A percentile compares a stretch with the other conserved stretches of the same genome.
Conservation (phyloP, 2,888 invertebrate genomes). For the Argyra leucocephala region DNA sequence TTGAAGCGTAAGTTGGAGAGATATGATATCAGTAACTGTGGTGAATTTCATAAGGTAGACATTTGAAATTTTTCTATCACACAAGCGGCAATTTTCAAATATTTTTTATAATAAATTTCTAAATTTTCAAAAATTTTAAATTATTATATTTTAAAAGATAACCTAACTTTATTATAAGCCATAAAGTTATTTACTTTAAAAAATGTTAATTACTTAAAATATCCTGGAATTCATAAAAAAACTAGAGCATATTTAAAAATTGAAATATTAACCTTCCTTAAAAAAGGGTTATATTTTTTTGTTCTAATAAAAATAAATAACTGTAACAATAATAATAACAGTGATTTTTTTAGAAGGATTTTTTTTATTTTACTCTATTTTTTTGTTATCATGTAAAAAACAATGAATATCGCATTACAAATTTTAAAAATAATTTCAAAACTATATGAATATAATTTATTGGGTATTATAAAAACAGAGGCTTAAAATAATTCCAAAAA, state of each 20-base stretch:
- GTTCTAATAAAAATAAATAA: background rate
- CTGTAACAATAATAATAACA: background rate
- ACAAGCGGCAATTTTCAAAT: no score
- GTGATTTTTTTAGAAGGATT: no score
- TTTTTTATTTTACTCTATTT: background rate
- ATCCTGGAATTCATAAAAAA: background rate
- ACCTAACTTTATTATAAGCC: no score
- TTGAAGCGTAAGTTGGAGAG: no score
- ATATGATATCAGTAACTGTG: no score
- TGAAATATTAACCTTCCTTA: background rate
- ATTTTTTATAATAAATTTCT: no score
- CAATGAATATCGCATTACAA: background rate
- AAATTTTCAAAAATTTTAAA: no score
- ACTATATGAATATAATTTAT: background rate
- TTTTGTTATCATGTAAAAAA: background rate
- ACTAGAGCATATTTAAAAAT: background rate
- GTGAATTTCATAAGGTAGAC: no score
- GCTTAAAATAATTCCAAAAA: constrained; percentile 1
- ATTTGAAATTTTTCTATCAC: no score
- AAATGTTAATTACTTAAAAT: background rate
- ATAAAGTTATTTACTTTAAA: background rate
- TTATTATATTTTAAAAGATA: no score
- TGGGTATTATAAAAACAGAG: background rate
- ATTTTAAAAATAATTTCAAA: background rate
- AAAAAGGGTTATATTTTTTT: background rate